Evolutionary conservation across 92 coral and sea anemone genomes (phyloP).

Genomic region (Diadumene lineata): DNA sequence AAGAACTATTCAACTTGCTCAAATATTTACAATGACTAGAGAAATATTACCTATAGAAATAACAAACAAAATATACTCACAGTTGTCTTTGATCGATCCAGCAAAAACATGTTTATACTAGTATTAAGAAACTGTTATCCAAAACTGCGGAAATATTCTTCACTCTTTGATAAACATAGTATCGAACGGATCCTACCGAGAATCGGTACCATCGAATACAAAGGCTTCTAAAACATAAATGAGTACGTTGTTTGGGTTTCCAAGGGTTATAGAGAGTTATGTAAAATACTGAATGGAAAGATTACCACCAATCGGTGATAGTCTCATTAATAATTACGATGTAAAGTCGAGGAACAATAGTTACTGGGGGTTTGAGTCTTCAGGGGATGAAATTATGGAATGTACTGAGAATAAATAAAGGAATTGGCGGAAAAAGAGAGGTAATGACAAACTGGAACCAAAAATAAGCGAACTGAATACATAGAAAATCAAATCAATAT

Average conservation of each 20-base stretch:
- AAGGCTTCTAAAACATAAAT: not conserved
- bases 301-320: not conserved
- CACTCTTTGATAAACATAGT: not conserved
- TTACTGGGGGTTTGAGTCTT: not conserved
- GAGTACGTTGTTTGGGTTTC: not conserved
- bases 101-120: slow-evolving; percentile 40
- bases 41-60: not conserved
- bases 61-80: slow-evolving; percentile 34
- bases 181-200: not conserved
- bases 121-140: not conserved
- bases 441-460: too few relatives aligned
- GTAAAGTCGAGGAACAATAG: not conserved
- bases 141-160: not conserved
- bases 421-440: too few relatives aligned
- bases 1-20: too few relatives aligned
- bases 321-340: slow-evolving; percentile 6
- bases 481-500: too few relatives aligned
- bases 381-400: not conserved
- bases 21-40: too few relatives aligned
- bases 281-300: too few relatives aligned
- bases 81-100: slow-evolving; percentile 50
- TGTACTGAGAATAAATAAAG: not conserved
- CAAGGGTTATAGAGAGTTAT: not conserved
- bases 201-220: not conserved
- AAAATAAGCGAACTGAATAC: too few relatives aligned